These are phyloP conservation scores for Chauna torquata DNA, from an alignment of 2,113 vertebrate species.

Conservation along the genomic window DNA sequence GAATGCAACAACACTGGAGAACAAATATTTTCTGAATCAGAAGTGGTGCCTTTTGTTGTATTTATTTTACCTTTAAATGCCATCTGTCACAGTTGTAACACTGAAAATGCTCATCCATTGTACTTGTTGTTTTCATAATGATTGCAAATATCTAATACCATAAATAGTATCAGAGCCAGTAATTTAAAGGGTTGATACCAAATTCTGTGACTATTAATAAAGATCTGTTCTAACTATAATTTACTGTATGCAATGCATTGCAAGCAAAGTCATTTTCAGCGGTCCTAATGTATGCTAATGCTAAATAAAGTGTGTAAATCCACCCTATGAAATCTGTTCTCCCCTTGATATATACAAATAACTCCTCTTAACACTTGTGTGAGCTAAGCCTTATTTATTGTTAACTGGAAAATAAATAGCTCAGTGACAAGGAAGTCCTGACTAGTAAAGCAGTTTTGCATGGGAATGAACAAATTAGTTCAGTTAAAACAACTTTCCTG, in stretches of 20 bases:
- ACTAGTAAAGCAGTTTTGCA: not conserved
- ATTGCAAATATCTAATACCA: not conserved
- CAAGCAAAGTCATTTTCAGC: not conserved
- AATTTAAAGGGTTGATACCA: not conserved
- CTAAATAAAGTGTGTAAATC: slow-evolving; percentile 52
- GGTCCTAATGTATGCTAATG: slow-evolving; percentile 7
- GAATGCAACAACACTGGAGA: not conserved
- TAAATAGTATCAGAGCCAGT: not conserved
- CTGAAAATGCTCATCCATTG: not conserved
- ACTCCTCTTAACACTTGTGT: slow-evolving; percentile 4
- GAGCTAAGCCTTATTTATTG: not conserved
- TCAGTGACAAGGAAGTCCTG: not conserved
- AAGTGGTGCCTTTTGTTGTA: not conserved
- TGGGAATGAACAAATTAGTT: not conserved
- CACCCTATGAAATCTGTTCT: slow-evolving; percentile 19
- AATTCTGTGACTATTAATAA: not conserved
- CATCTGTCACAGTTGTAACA: not conserved
- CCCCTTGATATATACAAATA: not conserved
- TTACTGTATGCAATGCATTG: not conserved
- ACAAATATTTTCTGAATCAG: not conserved
- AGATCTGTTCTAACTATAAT: slow-evolving; percentile 19
- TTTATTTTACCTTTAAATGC: not conserved
- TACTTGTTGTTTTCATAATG: not conserved
- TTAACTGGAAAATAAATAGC: not conserved
- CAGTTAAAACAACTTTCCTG: not conserved